These are phyloP conservation scores for Bellardia bayeri DNA, from an alignment of 2,888 invertebrate species.

Conservation along the genomic window DNA sequence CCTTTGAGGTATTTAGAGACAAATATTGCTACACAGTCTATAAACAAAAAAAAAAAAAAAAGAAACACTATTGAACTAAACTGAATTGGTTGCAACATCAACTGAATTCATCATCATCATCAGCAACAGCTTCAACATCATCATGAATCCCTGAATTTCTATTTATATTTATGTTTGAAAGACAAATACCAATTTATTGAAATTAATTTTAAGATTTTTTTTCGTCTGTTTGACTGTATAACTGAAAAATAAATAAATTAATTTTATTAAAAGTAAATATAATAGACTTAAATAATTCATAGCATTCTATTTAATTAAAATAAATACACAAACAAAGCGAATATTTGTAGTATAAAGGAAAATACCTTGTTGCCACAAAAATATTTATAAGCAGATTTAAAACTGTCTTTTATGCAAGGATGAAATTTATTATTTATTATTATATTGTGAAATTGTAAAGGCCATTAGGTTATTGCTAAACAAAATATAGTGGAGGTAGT, in stretches of 20 bases:
- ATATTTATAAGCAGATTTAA: conserved; percentile 18
- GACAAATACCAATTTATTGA: conserved; percentile 49
- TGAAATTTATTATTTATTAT: too few relatives aligned
- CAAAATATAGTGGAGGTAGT: not conserved
- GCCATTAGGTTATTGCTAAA: conserved; percentile 5
- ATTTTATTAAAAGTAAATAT: conserved; percentile 31
- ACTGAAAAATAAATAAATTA: conserved; percentile 29
- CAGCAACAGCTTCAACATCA: not conserved
- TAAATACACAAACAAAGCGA: conserved; percentile 8
- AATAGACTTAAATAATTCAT: conserved; percentile 25
- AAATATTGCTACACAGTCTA: conserved; percentile 41
- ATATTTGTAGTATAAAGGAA: not conserved
- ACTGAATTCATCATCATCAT: conserved; percentile 9
- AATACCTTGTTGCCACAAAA: not conserved
- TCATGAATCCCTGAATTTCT: not conserved
- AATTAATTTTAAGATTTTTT: conserved; percentile 44
- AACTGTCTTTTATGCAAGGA: not conserved
- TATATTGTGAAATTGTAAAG: too few relatives aligned
- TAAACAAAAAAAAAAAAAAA: too few relatives aligned
- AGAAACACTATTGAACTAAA: not conserved
- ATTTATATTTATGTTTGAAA: not conserved
- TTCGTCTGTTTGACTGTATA: not conserved
- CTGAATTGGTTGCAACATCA: not conserved
- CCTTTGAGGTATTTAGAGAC: conserved; percentile 60
- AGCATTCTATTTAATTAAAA: conserved; percentile 40